Percentiles rank a stretch among this genome's conserved stretches.
These are phyloP conservation scores for Picus viridis DNA, from an alignment of 2,797 vertebrate genomes.

Conservation along the genomic window DNA sequence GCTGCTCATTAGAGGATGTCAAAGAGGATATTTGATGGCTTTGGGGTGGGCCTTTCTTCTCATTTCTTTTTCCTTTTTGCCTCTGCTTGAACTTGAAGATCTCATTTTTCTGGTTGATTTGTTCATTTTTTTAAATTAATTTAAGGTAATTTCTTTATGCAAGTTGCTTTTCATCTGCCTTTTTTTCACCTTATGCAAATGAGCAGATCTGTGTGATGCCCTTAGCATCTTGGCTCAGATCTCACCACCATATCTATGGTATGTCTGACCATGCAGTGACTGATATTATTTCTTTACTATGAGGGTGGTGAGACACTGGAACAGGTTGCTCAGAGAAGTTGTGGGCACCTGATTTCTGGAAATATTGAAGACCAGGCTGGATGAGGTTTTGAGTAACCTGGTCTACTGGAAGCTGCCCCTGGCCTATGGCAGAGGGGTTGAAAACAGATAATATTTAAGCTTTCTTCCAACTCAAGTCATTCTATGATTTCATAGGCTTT, in stretches of 20 bases:
- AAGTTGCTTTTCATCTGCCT: conserved; percentile 3
- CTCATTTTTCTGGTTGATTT: conserved; percentile 24
- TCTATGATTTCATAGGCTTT: not conserved
- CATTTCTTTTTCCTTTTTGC: not conserved
- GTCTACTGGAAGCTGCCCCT: too few relatives aligned
- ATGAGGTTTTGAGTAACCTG: too few relatives aligned
- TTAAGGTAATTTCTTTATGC: not conserved
- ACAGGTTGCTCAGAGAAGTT: too few relatives aligned
- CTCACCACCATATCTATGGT: not conserved
- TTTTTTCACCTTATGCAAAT: not conserved
- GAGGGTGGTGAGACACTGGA: too few relatives aligned
- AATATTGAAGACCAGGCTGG: too few relatives aligned
- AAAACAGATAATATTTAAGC: too few relatives aligned
- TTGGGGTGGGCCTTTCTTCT: not conserved
- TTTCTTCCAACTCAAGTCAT: too few relatives aligned
- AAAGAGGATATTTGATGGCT: not conserved
- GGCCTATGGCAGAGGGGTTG: too few relatives aligned
- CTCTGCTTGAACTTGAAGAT: not conserved
- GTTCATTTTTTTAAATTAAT: not conserved
- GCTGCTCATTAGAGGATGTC: conserved; percentile 27
- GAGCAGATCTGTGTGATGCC: not conserved
- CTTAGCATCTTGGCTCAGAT: not conserved
- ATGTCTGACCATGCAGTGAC: not conserved
- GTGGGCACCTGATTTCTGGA: too few relatives aligned
- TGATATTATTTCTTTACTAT: too few relatives aligned